Evolutionary conservation across 2,113 vertebrate species (phyloP).

Genomic region (Tragulus kanchil): DNA sequence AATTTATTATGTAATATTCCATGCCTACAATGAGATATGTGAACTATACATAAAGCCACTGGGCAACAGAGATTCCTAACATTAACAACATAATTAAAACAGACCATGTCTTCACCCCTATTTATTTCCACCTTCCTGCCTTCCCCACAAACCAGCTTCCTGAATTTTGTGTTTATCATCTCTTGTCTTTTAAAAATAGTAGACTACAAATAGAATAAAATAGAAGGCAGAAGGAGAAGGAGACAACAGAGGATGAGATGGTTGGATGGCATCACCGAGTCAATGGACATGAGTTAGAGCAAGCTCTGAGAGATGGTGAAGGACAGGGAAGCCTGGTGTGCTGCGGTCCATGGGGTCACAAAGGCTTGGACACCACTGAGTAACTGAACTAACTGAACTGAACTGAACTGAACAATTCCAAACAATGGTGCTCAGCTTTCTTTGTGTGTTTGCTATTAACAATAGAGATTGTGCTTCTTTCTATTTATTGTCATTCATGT

Average conservation of each 20-base stretch:
- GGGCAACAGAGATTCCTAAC: background rate
- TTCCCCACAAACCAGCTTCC: background rate
- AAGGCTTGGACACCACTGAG: too few species aligned
- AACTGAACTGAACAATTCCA: too few species aligned
- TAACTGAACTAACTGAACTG: too few species aligned
- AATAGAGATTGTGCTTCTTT: background rate
- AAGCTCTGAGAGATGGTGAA: too few species aligned
- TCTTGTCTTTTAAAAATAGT: conserved; percentile 8
- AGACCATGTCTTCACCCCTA: background rate
- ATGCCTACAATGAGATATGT: background rate
- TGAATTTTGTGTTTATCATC: background rate
- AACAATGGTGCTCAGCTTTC: background rate
- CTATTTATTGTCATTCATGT: too few species aligned
- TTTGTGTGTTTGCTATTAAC: background rate
- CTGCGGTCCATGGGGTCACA: too few species aligned
- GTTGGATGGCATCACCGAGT: too few species aligned
- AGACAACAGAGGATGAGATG: too few species aligned
- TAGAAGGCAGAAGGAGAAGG: too few species aligned
- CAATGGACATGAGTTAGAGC: too few species aligned
- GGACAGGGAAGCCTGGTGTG: too few species aligned
- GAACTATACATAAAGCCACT: background rate
- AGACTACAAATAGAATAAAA: too few species aligned
- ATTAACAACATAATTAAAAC: background rate
- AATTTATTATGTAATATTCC: background rate
- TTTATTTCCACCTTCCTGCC: background rate